A percentile compares a stretch with the other conserved stretches of the same genome.
phyloP scores from a whole-genome alignment of 2,888 invertebrate genomes.

The Eueremaeus valkanovi region DNA sequence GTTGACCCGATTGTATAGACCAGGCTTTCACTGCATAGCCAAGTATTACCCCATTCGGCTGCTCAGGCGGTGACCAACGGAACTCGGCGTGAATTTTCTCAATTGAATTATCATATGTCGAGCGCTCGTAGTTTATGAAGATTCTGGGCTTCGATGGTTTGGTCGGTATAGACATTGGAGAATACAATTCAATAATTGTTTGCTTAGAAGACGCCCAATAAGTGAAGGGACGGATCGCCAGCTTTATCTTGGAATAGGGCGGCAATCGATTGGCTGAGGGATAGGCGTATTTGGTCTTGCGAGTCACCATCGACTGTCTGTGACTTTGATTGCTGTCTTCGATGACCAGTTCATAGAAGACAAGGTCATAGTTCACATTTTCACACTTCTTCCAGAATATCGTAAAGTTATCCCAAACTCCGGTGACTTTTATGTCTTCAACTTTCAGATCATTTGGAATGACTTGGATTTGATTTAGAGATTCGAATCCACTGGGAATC shows the following conservation, averaged over 20 bases:
- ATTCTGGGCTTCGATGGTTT: constrained; percentile 68
- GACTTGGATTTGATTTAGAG: constrained; percentile 52
- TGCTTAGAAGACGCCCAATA: constrained; percentile 74
- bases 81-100: constrained; percentile 61
- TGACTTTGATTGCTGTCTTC: constrained; percentile 50
- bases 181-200: constrained; percentile 60
- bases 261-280: constrained; percentile 48
- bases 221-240: constrained; percentile 73
- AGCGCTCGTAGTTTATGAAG: constrained; percentile 61
- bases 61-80: constrained; percentile 73
- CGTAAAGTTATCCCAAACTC: constrained; percentile 74
- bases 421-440: constrained; percentile 65
- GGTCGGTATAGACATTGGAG: constrained; percentile 74
- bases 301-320: constrained; percentile 45
- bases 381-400: constrained; percentile 73
- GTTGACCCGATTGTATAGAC: constrained; percentile 51
- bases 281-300: constrained; percentile 36
- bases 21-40: constrained; percentile 71
- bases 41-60: constrained; percentile 68
- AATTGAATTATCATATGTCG: constrained; percentile 41
- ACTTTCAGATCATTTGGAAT: constrained; percentile 68
- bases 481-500: constrained; percentile 58
- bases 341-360: constrained; percentile 71
- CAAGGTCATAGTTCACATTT: constrained; percentile 71
- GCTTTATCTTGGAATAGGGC: constrained; percentile 68